Percentiles rank a stretch among this genome's conserved stretches.
Conservation (phyloP, 2,113 vertebrate species). For the Pantherophis guttatus region DNA sequence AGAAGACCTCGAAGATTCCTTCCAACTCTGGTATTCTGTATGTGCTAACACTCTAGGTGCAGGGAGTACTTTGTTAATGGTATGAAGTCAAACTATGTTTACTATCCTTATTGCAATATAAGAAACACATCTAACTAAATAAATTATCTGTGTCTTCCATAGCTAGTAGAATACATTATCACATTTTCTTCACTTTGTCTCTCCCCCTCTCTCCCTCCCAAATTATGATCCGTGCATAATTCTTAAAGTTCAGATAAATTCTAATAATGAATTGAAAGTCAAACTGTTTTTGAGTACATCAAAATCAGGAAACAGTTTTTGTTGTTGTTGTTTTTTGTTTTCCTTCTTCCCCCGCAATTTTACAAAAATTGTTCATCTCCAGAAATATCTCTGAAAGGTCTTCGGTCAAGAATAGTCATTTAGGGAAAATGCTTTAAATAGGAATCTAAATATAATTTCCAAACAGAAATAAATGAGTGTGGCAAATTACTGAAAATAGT, state of each 20-base stretch:
- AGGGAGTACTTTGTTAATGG: neutral
- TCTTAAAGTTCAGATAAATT: neutral
- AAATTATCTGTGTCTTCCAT: neutral
- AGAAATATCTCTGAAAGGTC: constrained; percentile 1
- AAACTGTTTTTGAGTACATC: neutral
- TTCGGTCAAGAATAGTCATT: neutral
- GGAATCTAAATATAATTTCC: neutral
- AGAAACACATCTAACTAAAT: neutral
- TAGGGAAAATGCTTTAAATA: neutral
- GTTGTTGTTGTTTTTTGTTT: neutral
- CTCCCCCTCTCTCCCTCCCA: neutral
- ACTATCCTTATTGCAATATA: neutral
- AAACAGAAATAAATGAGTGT: neutral
- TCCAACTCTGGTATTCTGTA: neutral
- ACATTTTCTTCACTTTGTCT: neutral
- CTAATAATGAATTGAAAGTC: neutral
- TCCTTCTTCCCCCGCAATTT: neutral
- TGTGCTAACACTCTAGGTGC: neutral
- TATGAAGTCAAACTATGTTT: neutral
- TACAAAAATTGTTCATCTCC: neutral
- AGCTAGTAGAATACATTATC: neutral
- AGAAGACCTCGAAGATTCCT: neutral
- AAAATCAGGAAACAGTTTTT: neutral
- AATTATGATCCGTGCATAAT: neutral
- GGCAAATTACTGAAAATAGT: neutral